Evolutionary conservation across 2,888 invertebrate genomes (phyloP).

Genomic region (Shargacucullia verbasci): DNA sequence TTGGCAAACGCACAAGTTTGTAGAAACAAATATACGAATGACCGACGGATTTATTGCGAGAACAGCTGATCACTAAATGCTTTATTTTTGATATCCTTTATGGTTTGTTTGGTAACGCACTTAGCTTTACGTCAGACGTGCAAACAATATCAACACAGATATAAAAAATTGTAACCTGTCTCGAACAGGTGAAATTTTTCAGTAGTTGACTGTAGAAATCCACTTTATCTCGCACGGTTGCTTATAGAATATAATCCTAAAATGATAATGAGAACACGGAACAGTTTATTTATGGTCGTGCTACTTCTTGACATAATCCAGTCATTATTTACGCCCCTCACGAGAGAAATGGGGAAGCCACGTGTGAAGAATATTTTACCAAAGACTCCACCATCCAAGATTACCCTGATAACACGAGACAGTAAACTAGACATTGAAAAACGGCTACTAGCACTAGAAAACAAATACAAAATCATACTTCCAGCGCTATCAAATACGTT

Average conservation of each 20-base stretch:
- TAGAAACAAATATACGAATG: constrained; percentile 21
- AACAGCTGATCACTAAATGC: constrained; percentile 36
- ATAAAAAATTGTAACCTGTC: too few relatives aligned
- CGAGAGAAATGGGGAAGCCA: not conserved
- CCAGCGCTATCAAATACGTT: constrained; percentile 4
- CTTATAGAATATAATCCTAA: too few relatives aligned
- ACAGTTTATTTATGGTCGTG: not conserved
- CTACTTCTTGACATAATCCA: not conserved
- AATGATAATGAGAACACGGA: not conserved
- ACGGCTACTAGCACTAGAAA: too few relatives aligned
- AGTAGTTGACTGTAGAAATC: too few relatives aligned
- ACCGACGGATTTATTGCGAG: constrained; percentile 39
- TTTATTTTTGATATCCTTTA: constrained; percentile 33
- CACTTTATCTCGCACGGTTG: too few relatives aligned
- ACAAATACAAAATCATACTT: too few relatives aligned
- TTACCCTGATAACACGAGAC: too few relatives aligned
- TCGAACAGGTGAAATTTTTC: too few relatives aligned
- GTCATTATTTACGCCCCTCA: not conserved
- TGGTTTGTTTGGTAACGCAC: constrained; percentile 1
- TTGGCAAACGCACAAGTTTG: constrained; percentile 49
- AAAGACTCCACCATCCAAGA: too few relatives aligned
- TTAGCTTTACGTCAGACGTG: constrained; percentile 15
- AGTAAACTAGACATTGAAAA: too few relatives aligned
- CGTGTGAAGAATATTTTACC: constrained; percentile 8
- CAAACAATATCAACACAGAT: not conserved